These are phyloP conservation scores for Jordanella pulchra DNA, from an alignment of 2,797 vertebrate genomes.

Conservation along the genomic window DNA sequence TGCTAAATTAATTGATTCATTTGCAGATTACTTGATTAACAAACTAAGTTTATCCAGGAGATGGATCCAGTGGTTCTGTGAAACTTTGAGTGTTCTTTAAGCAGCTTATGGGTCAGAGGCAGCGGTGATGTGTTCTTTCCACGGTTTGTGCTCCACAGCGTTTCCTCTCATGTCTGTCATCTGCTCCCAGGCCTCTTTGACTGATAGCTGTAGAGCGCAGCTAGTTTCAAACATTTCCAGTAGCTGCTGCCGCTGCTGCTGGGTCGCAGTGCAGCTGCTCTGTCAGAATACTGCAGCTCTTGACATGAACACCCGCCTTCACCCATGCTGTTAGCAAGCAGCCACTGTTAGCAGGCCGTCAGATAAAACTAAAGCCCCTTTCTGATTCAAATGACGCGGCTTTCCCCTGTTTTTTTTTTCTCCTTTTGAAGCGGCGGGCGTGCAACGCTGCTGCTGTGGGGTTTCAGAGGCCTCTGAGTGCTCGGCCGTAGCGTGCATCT, in stretches of 20 bases:
- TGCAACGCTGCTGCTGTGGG: constrained; percentile 18
- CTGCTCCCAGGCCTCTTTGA: background rate
- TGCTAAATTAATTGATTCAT: no score
- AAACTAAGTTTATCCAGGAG: background rate
- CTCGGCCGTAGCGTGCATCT: constrained; percentile 2
- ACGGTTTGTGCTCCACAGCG: background rate
- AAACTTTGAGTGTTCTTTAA: background rate
- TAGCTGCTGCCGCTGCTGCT: background rate
- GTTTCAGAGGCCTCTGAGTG: background rate
- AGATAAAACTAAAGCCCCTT: constrained; percentile 14
- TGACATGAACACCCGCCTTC: background rate
- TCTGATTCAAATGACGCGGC: constrained; percentile 13
- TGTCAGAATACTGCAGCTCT: constrained; percentile 12
- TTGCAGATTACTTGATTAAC: background rate
- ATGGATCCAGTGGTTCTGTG: background rate
- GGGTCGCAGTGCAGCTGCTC: constrained; percentile 28
- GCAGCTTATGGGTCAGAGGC: background rate
- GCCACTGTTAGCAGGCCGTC: constrained; percentile 11
- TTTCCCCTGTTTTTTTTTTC: background rate
- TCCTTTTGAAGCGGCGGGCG: constrained; percentile 9
- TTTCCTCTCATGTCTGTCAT: background rate
- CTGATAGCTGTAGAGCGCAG: background rate
- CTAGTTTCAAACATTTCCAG: constrained; percentile 3
- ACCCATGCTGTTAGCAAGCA: constrained; percentile 7
- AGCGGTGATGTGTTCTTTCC: background rate